A percentile compares a stretch with the other conserved stretches of the same genome.
Conservation (phyloP, 2,888 invertebrate species). For the Drosophila prolongata region DNA sequence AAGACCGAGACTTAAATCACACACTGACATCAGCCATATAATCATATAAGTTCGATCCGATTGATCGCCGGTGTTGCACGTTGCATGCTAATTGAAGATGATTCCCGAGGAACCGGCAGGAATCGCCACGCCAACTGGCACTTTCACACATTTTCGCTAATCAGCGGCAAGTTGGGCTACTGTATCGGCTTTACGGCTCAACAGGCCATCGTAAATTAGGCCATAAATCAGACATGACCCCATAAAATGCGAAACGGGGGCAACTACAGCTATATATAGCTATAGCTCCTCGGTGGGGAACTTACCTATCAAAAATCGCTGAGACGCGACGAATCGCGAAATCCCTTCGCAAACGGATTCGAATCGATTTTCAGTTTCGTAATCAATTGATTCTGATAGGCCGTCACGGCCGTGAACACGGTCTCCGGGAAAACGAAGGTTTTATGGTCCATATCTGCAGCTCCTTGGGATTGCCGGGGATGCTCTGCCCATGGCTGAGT, state of each 20-base stretch:
- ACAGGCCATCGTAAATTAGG: constrained; percentile 64
- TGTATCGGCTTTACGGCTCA: constrained; percentile 46
- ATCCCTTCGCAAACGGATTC: constrained; percentile 99
- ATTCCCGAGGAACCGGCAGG: constrained; percentile 1
- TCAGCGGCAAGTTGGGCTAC: constrained; percentile 66
- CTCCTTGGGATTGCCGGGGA: constrained; percentile 90
- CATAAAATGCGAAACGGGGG: constrained; percentile 53
- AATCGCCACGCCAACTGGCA: constrained; percentile 28
- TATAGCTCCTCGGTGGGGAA: too few relatives aligned
- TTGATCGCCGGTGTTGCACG: constrained; percentile 26
- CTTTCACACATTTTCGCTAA: constrained; percentile 77
- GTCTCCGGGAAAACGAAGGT: constrained; percentile 99
- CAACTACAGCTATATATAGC: constrained; percentile 19
- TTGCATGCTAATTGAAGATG: constrained; percentile 39
- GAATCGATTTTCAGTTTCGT: constrained; percentile 99
- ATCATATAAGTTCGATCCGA: constrained; percentile 12
- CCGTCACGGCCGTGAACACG: constrained; percentile 99
- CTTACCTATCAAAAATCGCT: constrained; percentile 96
- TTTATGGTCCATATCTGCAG: constrained; percentile 96
- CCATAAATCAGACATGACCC: constrained; percentile 67
- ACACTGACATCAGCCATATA: neutral
- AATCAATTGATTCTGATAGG: constrained; percentile 99
- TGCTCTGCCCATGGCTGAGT: constrained; percentile 91
- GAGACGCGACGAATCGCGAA: constrained; percentile 97
- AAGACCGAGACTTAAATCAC: neutral